These are phyloP conservation scores for Lepus townsendii DNA, from an alignment of 2,797 vertebrate species.

Conservation along the genomic window DNA sequence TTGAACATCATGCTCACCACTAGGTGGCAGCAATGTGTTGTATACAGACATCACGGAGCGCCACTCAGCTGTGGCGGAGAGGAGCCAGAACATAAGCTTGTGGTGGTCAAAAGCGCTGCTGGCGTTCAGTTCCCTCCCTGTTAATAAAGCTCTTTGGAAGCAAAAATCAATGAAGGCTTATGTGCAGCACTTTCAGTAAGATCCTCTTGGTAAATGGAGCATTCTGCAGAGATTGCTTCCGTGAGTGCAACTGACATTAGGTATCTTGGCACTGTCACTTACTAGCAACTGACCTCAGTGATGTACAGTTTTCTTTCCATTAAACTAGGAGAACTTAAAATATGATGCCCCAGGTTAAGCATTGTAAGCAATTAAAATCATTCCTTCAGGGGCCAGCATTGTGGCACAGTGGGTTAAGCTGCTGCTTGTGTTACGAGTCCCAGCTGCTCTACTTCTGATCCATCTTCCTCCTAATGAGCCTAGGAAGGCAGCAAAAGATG, in stretches of 20 bases:
- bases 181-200: background rate
- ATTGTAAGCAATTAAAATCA: background rate
- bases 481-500: too few relatives aligned
- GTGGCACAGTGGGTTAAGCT: too few relatives aligned
- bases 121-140: background rate
- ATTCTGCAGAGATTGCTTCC: background rate
- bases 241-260: background rate
- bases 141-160: background rate
- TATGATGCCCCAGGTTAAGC: background rate
- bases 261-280: background rate
- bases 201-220: background rate
- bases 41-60: background rate
- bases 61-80: fast-evolving
- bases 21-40: slow-evolving; percentile 58
- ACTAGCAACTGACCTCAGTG: background rate
- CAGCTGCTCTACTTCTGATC: too few relatives aligned
- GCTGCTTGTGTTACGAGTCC: too few relatives aligned
- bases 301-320: background rate
- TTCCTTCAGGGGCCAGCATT: too few relatives aligned
- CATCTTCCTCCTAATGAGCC: too few relatives aligned
- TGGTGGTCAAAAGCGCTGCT: background rate
- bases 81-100: background rate
- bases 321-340: background rate
- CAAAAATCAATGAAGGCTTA: background rate
- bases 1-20: background rate